A percentile compares a stretch with the other conserved stretches of the same genome.
Conservation (phyloP, 2,113 vertebrate species). For the Danio rerio region DNA sequence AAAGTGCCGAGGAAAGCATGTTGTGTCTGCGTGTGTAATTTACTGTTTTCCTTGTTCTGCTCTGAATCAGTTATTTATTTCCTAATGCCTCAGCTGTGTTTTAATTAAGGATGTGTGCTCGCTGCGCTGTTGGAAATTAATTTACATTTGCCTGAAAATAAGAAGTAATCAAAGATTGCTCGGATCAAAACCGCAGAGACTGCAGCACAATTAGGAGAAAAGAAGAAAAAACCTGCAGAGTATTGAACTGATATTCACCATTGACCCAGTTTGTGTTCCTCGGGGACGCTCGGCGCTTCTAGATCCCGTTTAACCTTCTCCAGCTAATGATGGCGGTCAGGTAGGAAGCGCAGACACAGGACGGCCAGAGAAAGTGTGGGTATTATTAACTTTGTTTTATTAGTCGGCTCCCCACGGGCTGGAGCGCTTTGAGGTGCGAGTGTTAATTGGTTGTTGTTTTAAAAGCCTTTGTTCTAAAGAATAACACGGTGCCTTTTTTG, state of each 20-base stretch:
- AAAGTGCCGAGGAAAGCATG: neutral
- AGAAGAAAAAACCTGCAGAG: constrained; percentile 28
- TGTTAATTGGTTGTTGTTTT: constrained; percentile 51
- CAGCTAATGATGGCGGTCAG: constrained; percentile 52
- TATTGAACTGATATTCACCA: constrained; percentile 40
- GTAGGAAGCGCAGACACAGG: constrained; percentile 17
- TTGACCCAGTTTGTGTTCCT: constrained; percentile 51
- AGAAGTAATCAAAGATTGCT: constrained; percentile 32
- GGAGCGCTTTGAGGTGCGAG: constrained; percentile 42
- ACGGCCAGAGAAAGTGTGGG: constrained; percentile 20
- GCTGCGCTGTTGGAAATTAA: constrained; percentile 21
- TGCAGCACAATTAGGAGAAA: constrained; percentile 31
- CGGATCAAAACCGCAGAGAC: constrained; percentile 35
- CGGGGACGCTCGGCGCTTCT: constrained; percentile 25
- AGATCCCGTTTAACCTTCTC: constrained; percentile 44
- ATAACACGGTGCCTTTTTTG: neutral
- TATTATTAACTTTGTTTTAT: constrained; percentile 49
- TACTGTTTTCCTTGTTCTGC: constrained; percentile 12
- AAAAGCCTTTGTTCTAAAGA: constrained; percentile 40
- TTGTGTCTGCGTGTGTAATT: neutral
- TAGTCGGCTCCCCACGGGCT: constrained; percentile 20
- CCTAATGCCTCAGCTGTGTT: constrained; percentile 28
- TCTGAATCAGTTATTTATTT: constrained; percentile 21
- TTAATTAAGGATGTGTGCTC: constrained; percentile 30
- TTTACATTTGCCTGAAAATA: constrained; percentile 35